phyloP scores from a whole-genome alignment of 2,113 vertebrate species.

The Alexandromys fortis region DNA sequence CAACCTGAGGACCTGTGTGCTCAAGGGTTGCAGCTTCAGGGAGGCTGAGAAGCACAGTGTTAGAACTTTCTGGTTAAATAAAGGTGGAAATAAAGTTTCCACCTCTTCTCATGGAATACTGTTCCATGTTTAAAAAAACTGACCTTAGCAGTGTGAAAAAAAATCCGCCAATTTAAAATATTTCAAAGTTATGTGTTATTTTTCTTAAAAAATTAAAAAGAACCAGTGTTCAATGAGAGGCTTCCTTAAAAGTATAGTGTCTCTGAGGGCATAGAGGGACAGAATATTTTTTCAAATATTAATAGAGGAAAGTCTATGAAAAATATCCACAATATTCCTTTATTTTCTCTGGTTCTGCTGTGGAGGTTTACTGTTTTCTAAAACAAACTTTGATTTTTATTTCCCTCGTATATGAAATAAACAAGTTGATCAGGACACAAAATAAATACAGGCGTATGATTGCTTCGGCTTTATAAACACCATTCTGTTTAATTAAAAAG shows the following conservation, averaged over 20 bases:
- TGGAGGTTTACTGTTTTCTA: conserved; percentile 14
- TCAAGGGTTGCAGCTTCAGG: background rate
- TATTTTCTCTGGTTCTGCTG: conserved; percentile 16
- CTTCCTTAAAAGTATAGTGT: background rate
- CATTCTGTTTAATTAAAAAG: conserved; percentile 86
- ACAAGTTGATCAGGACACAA: conserved; percentile 40
- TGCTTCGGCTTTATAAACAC: conserved; percentile 68
- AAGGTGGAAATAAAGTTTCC: conserved; percentile 35
- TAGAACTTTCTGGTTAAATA: background rate
- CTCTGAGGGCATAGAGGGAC: background rate
- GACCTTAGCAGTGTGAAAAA: conserved; percentile 20
- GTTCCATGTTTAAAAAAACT: background rate
- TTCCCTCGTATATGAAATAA: conserved; percentile 60
- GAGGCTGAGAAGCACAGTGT: background rate
- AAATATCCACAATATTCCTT: conserved; percentile 42
- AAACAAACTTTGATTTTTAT: conserved; percentile 52
- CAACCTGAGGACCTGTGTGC: background rate
- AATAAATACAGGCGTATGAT: conserved; percentile 53
- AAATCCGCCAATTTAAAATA: conserved; percentile 27
- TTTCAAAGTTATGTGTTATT: conserved; percentile 11
- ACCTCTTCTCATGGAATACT: conserved; percentile 9
- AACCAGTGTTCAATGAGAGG: background rate
- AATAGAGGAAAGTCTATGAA: conserved; percentile 50
- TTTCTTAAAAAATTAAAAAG: background rate
- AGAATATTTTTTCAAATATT: background rate